phyloP scores from a whole-genome alignment of 2,113 vertebrate genomes.

The Chascanopsetta lugubris region DNA sequence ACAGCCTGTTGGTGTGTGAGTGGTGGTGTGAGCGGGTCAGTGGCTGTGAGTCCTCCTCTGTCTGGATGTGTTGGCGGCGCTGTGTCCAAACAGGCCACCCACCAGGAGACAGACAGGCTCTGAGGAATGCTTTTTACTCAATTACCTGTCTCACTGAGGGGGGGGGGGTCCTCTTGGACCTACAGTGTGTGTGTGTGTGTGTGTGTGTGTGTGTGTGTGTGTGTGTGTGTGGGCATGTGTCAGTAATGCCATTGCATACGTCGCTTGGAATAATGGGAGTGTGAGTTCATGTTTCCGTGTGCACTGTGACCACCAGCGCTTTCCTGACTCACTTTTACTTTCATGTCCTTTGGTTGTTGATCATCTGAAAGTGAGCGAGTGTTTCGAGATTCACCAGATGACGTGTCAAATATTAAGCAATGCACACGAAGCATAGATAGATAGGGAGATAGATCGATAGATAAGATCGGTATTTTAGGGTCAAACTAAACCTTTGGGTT shows the following conservation, averaged over 20 bases:
- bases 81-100: constrained; percentile 69
- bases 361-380: too few species aligned
- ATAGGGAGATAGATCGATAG: too few species aligned
- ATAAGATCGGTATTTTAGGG: too few species aligned
- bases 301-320: constrained; percentile 35
- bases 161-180: constrained; percentile 1
- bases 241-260: constrained; percentile 25
- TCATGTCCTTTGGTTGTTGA: background rate
- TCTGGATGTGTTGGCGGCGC: constrained; percentile 12
- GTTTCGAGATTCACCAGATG: too few species aligned
- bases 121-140: constrained; percentile 76
- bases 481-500: too few species aligned
- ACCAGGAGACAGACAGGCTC: constrained; percentile 57
- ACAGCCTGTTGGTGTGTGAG: constrained; percentile 35
- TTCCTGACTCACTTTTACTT: constrained; percentile 3
- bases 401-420: too few species aligned
- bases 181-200: constrained; percentile 26
- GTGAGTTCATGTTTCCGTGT: constrained; percentile 5
- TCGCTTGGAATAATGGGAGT: constrained; percentile 14
- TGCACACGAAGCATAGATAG: too few species aligned
- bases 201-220: constrained; percentile 31
- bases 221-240: constrained; percentile 38
- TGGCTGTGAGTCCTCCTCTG: background rate
- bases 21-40: constrained; percentile 3
- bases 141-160: constrained; percentile 62